Percentiles rank a stretch among this genome's conserved stretches.
These are phyloP conservation scores for Alca torda DNA, from an alignment of 2,797 vertebrate genomes.

Conservation along the genomic window DNA sequence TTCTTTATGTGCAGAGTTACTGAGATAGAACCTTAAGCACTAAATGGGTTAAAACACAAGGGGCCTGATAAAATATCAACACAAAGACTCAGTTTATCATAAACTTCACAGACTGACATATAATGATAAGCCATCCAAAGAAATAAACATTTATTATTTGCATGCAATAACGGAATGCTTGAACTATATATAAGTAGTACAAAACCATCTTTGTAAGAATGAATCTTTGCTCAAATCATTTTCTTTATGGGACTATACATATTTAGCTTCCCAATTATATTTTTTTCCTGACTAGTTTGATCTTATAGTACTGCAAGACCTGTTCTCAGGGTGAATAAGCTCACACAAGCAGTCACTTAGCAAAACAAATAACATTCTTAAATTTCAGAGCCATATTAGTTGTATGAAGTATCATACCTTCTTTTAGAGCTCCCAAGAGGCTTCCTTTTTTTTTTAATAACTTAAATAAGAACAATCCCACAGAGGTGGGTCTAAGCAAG, in stretches of 20 bases:
- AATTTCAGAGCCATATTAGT: neutral
- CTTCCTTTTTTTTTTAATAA: neutral
- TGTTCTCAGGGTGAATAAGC: neutral
- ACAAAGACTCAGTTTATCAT: neutral
- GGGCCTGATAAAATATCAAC: neutral
- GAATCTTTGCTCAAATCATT: neutral
- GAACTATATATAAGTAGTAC: neutral
- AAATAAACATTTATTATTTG: constrained; percentile 22
- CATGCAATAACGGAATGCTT: neutral
- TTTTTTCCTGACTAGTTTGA: neutral
- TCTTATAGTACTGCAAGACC: neutral
- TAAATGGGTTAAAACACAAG: constrained; percentile 36
- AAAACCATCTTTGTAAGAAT: neutral
- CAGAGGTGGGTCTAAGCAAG: fast-evolving
- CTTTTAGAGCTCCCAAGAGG: neutral
- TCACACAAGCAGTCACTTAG: neutral
- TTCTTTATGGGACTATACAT: neutral
- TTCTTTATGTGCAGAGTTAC: neutral
- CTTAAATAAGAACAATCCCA: fast-evolving
- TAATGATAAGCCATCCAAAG: neutral
- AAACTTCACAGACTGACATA: neutral
- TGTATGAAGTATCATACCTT: neutral
- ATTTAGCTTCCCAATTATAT: neutral
- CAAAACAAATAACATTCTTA: neutral
- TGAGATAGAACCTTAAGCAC: neutral